Percentiles rank a stretch among this genome's conserved stretches.
phyloP scores from a whole-genome alignment of 2,888 invertebrate species.

The Chymomyza fuscimana region DNA sequence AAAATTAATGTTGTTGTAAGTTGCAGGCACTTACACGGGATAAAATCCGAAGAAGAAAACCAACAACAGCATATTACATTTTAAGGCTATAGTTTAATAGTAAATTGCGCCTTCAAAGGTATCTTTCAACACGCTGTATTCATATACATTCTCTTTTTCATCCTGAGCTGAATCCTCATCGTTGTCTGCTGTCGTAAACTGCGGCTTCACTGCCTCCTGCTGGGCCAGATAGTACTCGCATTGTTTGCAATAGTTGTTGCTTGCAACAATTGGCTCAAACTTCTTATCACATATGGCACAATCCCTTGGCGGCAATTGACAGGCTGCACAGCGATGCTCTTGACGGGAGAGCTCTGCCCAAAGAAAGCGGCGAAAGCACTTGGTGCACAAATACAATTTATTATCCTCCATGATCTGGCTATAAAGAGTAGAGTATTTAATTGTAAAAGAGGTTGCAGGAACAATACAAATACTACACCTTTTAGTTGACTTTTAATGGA shows the following conservation, averaged over 20 bases:
- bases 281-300: constrained; percentile 41
- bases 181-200: neutral
- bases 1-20: neutral
- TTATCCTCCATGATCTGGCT: constrained; percentile 3
- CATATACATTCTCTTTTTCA: too few species aligned
- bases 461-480: neutral
- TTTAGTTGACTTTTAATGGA: too few species aligned
- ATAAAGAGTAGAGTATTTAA: neutral
- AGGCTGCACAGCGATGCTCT: constrained; percentile 46
- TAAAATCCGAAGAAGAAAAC: neutral
- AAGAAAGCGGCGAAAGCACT: constrained; percentile 35
- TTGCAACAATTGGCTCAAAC: constrained; percentile 38
- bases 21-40: neutral
- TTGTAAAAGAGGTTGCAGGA: too few species aligned
- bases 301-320: constrained; percentile 25
- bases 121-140: too few species aligned
- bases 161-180: neutral
- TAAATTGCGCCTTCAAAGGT: neutral
- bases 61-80: neutral
- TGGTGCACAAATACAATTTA: constrained; percentile 36
- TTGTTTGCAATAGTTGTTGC: constrained; percentile 42
- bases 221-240: constrained; percentile 43
- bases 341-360: constrained; percentile 42
- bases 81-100: neutral
- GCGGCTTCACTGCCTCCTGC: constrained; percentile 19